Conservation (phyloP, 2,888 invertebrate species). For the Pteria penguin region DNA sequence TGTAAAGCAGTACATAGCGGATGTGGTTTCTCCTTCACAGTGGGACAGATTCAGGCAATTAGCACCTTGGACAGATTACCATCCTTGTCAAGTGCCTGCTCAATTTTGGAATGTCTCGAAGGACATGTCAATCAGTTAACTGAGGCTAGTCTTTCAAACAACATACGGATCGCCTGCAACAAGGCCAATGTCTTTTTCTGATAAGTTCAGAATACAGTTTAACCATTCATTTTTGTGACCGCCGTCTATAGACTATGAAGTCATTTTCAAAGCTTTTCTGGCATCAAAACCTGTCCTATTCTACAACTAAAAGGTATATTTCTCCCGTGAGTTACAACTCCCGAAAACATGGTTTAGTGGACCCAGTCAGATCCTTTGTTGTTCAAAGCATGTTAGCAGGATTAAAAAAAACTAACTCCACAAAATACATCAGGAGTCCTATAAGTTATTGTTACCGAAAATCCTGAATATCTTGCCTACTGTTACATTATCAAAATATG, state of each 20-base stretch:
- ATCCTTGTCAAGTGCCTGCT: not conserved
- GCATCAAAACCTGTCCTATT: no score
- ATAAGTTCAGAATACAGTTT: not conserved
- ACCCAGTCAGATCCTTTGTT: not conserved
- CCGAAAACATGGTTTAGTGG: not conserved
- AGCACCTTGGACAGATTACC: not conserved
- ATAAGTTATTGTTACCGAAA: no score
- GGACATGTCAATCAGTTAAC: not conserved
- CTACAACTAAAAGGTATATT: not conserved
- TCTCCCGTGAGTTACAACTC: not conserved
- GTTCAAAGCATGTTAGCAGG: no score
- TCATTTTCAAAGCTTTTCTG: no score
- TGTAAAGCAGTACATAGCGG: not conserved
- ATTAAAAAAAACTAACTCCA: no score
- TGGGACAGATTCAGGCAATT: no score
- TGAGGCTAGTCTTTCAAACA: not conserved
- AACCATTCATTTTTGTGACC: no score
- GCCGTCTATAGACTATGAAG: not conserved
- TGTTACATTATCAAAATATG: no score
- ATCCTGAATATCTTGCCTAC: no score
- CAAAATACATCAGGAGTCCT: no score
- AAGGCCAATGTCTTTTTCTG: not conserved
- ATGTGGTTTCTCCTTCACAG: not conserved
- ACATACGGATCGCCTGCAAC: not conserved
- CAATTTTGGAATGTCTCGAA: not conserved